Evolutionary conservation across 2,797 vertebrate species (phyloP).

Genomic region (Pampus argenteus): DNA sequence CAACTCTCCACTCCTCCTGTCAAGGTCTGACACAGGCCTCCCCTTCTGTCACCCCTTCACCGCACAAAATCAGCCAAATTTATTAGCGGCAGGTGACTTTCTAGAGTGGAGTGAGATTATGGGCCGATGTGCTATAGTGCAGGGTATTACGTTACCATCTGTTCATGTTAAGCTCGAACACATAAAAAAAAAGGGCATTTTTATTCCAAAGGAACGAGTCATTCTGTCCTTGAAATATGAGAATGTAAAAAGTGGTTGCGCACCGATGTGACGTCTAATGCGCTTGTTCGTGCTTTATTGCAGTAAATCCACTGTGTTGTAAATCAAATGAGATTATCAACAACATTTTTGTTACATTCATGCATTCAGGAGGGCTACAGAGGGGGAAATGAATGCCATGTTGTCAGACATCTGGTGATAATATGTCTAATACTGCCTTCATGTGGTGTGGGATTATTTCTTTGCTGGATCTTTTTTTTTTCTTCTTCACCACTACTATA

Average conservation of each 20-base stretch:
- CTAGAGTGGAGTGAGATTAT: slow-evolving; percentile 46
- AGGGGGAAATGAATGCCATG: slow-evolving; percentile 32
- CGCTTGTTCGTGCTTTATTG: slow-evolving; percentile 48
- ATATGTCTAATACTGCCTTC: slow-evolving; percentile 69
- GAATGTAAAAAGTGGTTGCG: slow-evolving; percentile 39
- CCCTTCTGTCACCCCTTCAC: slow-evolving; percentile 53
- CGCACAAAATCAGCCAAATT: slow-evolving; percentile 68
- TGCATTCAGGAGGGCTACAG: slow-evolving; percentile 40
- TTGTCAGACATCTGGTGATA: slow-evolving; percentile 79
- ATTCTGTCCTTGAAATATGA: slow-evolving; percentile 43
- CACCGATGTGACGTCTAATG: slow-evolving; percentile 31
- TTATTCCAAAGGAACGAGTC: slow-evolving; percentile 39
- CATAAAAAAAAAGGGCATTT: slow-evolving; percentile 37
- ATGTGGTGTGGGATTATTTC: slow-evolving; percentile 65
- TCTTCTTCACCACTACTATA: slow-evolving; percentile 21
- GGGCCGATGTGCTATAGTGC: slow-evolving; percentile 51
- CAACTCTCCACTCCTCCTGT: slow-evolving; percentile 66
- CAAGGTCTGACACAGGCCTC: slow-evolving; percentile 43
- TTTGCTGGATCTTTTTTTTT: slow-evolving; percentile 56
- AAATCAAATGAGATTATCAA: slow-evolving; percentile 60
- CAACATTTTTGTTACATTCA: slow-evolving; percentile 69
- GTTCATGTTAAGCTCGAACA: slow-evolving; percentile 46
- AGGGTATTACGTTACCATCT: slow-evolving; percentile 73
- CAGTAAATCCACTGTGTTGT: slow-evolving; percentile 49
- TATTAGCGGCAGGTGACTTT: slow-evolving; percentile 78